These are phyloP conservation scores for Odontamblyopus lacepedii DNA, from an alignment of 2,797 vertebrate species.

Conservation along the genomic window DNA sequence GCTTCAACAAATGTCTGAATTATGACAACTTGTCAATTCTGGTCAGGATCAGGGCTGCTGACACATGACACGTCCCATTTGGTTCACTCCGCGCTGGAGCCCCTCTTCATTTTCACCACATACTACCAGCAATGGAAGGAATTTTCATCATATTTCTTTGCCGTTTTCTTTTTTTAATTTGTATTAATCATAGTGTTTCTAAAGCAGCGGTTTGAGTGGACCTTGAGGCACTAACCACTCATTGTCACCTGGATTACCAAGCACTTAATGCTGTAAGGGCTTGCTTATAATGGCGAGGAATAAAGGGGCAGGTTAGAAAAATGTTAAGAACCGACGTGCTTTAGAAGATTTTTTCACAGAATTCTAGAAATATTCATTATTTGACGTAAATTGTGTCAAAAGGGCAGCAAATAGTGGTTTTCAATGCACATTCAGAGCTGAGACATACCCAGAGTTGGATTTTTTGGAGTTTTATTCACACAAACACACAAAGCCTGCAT, in stretches of 20 bases:
- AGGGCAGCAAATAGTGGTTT: background rate
- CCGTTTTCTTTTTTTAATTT: constrained; percentile 18
- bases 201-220: constrained; percentile 25
- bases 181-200: constrained; percentile 21
- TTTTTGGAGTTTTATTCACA: no score
- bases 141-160: constrained; percentile 27
- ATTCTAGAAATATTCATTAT: background rate
- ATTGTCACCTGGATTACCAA: constrained; percentile 7
- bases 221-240: constrained; percentile 13
- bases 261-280: background rate
- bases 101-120: constrained; percentile 65
- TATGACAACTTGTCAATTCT: constrained; percentile 79
- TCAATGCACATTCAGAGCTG: background rate
- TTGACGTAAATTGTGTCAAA: background rate
- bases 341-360: background rate
- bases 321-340: background rate
- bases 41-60: constrained; percentile 70
- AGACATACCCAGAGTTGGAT: background rate
- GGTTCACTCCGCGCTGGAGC: constrained; percentile 53
- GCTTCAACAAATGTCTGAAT: constrained; percentile 61
- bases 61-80: constrained; percentile 77
- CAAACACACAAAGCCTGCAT: no score
- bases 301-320: background rate
- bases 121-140: constrained; percentile 42
- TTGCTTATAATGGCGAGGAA: background rate